These are phyloP conservation scores for Puffinus mauretanicus DNA, from an alignment of 2,113 vertebrate genomes.

Conservation along the genomic window DNA sequence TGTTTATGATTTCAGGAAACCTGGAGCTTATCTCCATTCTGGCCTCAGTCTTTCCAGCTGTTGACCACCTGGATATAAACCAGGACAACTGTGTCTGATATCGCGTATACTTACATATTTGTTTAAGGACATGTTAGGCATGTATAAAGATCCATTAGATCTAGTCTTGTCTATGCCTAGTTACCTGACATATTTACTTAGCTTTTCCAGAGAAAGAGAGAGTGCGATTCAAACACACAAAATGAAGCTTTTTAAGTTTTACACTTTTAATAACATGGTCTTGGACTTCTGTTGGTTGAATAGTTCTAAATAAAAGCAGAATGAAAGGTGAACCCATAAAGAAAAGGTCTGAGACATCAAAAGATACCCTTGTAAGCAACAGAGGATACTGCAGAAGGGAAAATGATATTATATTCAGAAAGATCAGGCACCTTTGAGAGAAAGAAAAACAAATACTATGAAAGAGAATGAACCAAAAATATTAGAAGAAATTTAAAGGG, in stretches of 20 bases:
- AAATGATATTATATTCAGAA: not conserved
- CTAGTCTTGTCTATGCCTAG: not conserved
- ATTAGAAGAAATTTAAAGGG: not conserved
- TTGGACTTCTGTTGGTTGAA: not conserved
- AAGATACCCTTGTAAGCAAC: not conserved
- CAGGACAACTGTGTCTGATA: not conserved
- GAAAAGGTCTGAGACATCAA: slow-evolving; percentile 3
- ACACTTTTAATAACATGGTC: not conserved
- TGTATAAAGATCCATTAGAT: not conserved
- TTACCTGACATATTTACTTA: not conserved
- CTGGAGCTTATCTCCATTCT: not conserved
- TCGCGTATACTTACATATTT: not conserved
- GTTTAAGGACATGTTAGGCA: not conserved
- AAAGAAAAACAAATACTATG: not conserved
- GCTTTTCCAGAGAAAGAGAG: not conserved
- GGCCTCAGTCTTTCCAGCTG: not conserved
- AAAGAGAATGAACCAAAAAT: not conserved
- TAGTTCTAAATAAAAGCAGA: not conserved
- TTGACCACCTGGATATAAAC: not conserved
- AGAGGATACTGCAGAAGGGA: not conserved
- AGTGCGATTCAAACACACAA: not conserved
- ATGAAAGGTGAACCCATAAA: not conserved
- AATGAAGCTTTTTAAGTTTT: not conserved
- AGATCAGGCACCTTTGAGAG: not conserved
- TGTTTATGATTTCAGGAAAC: not conserved